Base-by-base conservation (phyloP, 2,888 invertebrate species). In the Busseola fusca region DNA sequence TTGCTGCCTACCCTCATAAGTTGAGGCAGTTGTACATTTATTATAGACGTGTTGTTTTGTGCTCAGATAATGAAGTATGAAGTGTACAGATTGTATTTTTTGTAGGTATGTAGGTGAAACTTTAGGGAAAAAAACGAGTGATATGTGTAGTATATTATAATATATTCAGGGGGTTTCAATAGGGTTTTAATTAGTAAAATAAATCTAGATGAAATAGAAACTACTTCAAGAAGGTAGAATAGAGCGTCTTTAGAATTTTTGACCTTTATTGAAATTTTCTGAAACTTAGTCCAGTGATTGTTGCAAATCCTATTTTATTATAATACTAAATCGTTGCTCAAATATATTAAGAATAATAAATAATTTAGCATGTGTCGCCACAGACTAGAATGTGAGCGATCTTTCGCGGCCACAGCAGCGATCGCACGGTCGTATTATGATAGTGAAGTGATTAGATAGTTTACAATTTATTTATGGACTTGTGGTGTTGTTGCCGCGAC, bases 361-460 rank as follows among this genome's bases (percentile, higher is more conserved):
- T 66, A 27, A 60, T 30, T n/a, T 37, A 59, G 68, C 71, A 71
- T 81, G 65, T 45, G 34, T 62, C 69, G 64, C 66, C 60, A 72
- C 74, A 78, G 57, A 62, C 73, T 57, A 60, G 3, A 25, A 45
- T 45, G 0, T 27, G 3, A 21, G 34, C 27, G n/a, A 27, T 74
- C 0, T 52, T 30, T 37, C n/a, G 50, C 40, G 37, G 50, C 42
- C 6, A 30, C 16, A 7, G 25, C 16, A 62, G 56, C 9, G 21
- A 48, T 78, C 60, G 40, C n/a, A 57, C 12, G 71, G 50, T 77
- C 7, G 56, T 42, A 30, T 27, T 57, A 50, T 14, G 78, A 45
- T 45, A 78, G 9, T 42, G 25, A 71, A 78, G 42, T 58, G 78
- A 72, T 78, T 45, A 72, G 45, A 63, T 78, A 72, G n/a, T 25